Conservation (phyloP, 2,888 invertebrate species). For the Megaustenia siamemsis region DNA sequence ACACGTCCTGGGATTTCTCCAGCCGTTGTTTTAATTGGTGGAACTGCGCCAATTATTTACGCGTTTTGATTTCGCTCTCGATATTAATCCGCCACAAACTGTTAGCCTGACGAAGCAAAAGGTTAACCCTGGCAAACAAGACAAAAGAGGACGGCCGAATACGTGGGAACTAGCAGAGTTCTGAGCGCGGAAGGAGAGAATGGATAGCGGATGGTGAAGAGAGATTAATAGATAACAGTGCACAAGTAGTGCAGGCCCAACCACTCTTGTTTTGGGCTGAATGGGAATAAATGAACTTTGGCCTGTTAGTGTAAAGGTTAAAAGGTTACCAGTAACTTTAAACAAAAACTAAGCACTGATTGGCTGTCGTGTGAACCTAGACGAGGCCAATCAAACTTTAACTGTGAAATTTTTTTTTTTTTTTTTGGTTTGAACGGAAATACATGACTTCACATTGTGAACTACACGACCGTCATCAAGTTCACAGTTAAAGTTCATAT, state of each 20-base stretch:
- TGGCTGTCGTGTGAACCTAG: background rate
- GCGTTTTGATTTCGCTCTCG: slow-evolving; percentile 38
- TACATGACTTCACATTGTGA: too few species aligned
- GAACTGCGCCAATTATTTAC: slow-evolving; percentile 39
- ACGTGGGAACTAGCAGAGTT: background rate
- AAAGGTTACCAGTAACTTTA: slow-evolving; percentile 17
- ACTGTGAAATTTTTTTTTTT: too few species aligned
- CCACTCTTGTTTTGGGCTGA: background rate
- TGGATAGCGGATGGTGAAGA: background rate
- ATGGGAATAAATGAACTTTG: slow-evolving; percentile 22
- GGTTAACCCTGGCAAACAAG: background rate
- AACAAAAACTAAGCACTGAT: too few species aligned
- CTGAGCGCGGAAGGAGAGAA: too few species aligned
- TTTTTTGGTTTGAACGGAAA: too few species aligned
- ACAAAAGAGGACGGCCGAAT: background rate
- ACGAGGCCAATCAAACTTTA: background rate
- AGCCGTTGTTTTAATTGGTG: slow-evolving; percentile 31
- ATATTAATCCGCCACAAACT: slow-evolving; percentile 28
- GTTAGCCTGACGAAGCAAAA: slow-evolving; percentile 10
- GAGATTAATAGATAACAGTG: slow-evolving; percentile 3
- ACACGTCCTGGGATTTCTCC: background rate
- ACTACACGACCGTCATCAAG: too few species aligned
- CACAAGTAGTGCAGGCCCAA: background rate
- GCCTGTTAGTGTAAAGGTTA: background rate
- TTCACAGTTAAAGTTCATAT: too few species aligned